These are phyloP conservation scores for Formicarius rufipectus DNA, from an alignment of 2,113 vertebrate genomes.

Conservation along the genomic window DNA sequence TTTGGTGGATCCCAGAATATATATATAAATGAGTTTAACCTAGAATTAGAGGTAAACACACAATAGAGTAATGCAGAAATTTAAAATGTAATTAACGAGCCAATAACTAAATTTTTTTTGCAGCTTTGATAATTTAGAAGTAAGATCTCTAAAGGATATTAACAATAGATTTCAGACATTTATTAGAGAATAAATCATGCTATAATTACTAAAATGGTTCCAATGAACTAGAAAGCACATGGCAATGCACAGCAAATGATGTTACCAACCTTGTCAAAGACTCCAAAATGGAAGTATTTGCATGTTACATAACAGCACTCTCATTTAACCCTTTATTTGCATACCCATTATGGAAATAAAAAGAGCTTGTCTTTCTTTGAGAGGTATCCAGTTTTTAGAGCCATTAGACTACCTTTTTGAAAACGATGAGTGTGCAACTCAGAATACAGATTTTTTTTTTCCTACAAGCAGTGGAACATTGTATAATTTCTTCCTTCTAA, in stretches of 20 bases:
- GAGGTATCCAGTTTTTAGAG: background rate
- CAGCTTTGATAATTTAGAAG: background rate
- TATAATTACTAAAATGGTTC: background rate
- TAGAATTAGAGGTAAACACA: background rate
- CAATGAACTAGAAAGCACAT: background rate
- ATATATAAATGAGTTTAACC: background rate
- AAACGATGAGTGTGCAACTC: background rate
- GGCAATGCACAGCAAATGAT: background rate
- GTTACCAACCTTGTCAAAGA: background rate
- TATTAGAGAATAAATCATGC: background rate
- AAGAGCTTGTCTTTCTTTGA: background rate
- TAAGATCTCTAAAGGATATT: background rate
- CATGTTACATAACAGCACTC: background rate
- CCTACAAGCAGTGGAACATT: background rate
- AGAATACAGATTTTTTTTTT: background rate
- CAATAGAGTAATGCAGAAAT: accelerated
- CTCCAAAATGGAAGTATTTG: background rate
- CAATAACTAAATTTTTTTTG: background rate
- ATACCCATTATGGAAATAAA: background rate
- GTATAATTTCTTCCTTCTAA: background rate
- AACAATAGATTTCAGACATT: background rate
- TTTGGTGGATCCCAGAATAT: background rate
- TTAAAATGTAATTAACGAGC: background rate
- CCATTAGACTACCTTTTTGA: background rate
- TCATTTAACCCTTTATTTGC: background rate